A percentile compares a stretch with the other conserved stretches of the same genome.
Evolutionary conservation across 2,797 vertebrate species (phyloP).

Genomic region (Gorsachius magnificus): DNA sequence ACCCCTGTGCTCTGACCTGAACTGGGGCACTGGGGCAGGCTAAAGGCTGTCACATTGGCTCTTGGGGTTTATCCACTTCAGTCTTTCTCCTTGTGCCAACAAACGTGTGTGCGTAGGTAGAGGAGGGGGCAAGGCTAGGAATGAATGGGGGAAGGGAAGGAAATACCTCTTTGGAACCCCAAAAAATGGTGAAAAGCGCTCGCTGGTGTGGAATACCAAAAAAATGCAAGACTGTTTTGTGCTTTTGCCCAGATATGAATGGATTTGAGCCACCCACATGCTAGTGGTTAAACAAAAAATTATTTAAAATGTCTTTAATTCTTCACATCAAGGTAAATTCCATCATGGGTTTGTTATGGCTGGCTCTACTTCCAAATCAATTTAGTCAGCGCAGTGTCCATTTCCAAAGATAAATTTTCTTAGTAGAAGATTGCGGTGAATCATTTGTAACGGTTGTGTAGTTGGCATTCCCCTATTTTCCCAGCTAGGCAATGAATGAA

Average conservation of each 20-base stretch:
- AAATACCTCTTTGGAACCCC: too few relatives aligned
- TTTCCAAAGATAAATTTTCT: conserved; percentile 4
- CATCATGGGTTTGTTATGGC: background rate
- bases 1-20: background rate
- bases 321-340: background rate
- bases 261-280: background rate
- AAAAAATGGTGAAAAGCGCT: too few relatives aligned
- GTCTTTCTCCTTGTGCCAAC: background rate
- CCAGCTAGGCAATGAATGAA: conserved; percentile 22
- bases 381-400: background rate
- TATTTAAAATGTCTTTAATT: background rate
- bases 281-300: background rate
- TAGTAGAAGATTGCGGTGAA: conserved; percentile 1
- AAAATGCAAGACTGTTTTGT: background rate
- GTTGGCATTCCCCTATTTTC: conserved; percentile 66
- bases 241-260: background rate
- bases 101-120: background rate
- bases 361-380: background rate
- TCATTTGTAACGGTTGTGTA: background rate
- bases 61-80: background rate
- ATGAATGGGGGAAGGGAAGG: background rate
- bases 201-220: background rate
- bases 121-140: background rate
- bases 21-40: background rate
- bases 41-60: background rate